Base-by-base conservation (phyloP, 92 coral and sea anemone genomes). In the Blastomussa wellsi region DNA sequence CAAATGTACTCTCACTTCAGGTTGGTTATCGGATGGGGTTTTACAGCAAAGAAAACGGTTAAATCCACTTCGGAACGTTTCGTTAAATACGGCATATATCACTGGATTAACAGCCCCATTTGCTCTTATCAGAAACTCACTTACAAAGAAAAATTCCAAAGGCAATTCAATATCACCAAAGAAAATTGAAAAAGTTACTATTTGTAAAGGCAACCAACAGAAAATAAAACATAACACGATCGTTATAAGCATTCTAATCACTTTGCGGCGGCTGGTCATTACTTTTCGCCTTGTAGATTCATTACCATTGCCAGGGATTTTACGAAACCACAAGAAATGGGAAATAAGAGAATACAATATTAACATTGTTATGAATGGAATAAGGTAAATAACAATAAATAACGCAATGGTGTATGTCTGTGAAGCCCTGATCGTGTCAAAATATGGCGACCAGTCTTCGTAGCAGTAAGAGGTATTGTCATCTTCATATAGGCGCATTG, bases 141-240 rank as follows among this genome's bases (percentile, higher is more conserved):
- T 79, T 7, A 66, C 44, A 76, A 89, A 86, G 26, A 72, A 72
- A 24, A 76, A 87, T 48, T 74, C 76, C 5, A 2, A 39, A 33
- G 92, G 79, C n/a, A 89, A 49, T 33, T 36, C 48, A 15, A 28
- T 39, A 33, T 57, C 79, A 7, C 80, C 62, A 24, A 89, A 92
- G 55, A 14, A 89, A 32, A 79, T 72, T 24, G 80, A 74, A 86
- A 92, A 86, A 0, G 90, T 86, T 11, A 83, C 82, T 5, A 90
- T 75, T 79, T 92, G 95, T 16, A 92, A 35, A 12, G 95, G 95
- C 33, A 92, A 80, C 95, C 95, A 92, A 70, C 95, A 92, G 11
- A 88, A 19, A 38, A 92, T 74, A 55, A 92, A 92, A 60, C 74
- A 86, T 11, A 90, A 31, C 20, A 90, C 77, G 38, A 92, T 89